Base-by-base conservation (phyloP, 2,113 vertebrate species). In the Saccopteryx leptura region DNA sequence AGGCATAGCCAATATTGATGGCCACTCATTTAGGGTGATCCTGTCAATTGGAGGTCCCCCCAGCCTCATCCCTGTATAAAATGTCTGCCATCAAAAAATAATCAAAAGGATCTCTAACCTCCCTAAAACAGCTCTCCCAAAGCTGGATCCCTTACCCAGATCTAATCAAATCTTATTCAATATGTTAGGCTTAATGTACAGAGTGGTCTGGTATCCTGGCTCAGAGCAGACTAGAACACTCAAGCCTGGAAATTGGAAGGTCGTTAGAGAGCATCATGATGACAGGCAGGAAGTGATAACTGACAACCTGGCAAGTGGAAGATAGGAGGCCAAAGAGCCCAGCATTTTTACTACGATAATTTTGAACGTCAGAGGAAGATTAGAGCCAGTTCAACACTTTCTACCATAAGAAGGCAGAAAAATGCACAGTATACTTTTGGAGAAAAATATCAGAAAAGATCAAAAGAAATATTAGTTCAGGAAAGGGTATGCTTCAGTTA, bases 211-310 rank as follows among this genome's bases (percentile, higher is more conserved):
- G 15, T 7, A 0, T 61, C 52, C n/a, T 65, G 54, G 14, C 23
- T 78, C 33, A 33, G 33, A 46, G 75, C 21, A 60, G 54, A 13
- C 5, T 3, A 18, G 58, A 61, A 19, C 11, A 7, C 4, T 0
- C 3, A 65, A 28, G 10, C n/a, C 11, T 23, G 48, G 24, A 10
- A 18, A 46, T 1, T 1, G 71, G 61, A 1, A 46, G 18, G 15
- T 14, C n/a, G 1, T 1, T 75, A 31, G 72, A 33, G 13, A 8
- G 14, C 39, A 7, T 9, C 4, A 0, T 0, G 19, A 23, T 2
- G 11, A 19, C 4, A 13, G 52, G 23, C 28, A 72, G n/a, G 56
- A 26, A 9, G 48, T 13, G 18, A 12, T 4, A 15, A 58, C 5
- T 21, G 84, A 74, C 5, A 12, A 17, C 17, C 26, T 7, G 11